Evolutionary conservation across 2,888 invertebrate genomes (phyloP).

Genomic region (Andrena chrysosceles): DNA sequence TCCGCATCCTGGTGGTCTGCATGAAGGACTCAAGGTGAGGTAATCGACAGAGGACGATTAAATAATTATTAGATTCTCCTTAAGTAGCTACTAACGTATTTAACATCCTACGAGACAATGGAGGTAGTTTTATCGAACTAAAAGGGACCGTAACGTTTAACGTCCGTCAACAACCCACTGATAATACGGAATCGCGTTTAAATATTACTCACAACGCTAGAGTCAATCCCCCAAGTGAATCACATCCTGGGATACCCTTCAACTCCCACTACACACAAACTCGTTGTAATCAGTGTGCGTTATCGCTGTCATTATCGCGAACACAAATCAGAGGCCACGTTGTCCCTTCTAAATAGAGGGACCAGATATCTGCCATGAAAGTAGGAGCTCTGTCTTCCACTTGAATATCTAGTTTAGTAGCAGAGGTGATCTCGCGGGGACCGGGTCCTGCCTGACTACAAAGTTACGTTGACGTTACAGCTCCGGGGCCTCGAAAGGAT

Average conservation of each 20-base stretch:
- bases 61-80: not conserved
- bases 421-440: not conserved
- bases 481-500: conserved; percentile 64
- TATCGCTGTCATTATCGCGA: no score
- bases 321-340: no score
- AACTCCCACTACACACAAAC: no score
- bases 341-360: no score
- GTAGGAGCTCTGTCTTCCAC: no score
- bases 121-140: conserved; percentile 9
- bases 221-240: not conserved
- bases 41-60: no score
- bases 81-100: not conserved
- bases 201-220: conserved; percentile 16
- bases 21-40: conserved; percentile 69
- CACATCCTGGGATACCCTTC: no score
- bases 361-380: no score
- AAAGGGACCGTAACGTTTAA: conserved; percentile 25
- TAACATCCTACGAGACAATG: not conserved
- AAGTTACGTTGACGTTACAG: conserved; percentile 33
- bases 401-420: not conserved
- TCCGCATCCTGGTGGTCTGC: conserved; percentile 61
- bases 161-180: not conserved
- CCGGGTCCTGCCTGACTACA: not conserved
- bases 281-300: no score
- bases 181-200: conserved; percentile 29